Evolutionary conservation across 1,140 invertebrate species (phyloP), one percentile per base, ranked within the genome.

Genomic region (Drosophila parvula): DNA sequence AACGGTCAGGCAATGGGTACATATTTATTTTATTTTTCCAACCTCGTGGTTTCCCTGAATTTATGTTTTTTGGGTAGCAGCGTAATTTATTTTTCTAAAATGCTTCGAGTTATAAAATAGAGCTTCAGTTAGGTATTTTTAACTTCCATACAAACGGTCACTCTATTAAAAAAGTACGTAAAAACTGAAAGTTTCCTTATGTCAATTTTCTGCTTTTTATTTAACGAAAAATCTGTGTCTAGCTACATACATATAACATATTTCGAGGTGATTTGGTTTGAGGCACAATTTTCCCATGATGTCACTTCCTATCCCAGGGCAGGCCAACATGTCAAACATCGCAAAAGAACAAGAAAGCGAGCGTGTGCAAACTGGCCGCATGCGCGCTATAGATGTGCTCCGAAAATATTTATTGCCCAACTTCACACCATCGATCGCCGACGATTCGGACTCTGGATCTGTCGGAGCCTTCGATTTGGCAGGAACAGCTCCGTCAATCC

Each of bases 11-110:
- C 32, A 36, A 14, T 32, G 22, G 8, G 40, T 67, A 48, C 22
- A 48, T 62, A 44, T 69, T 6, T 11, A 28, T 30, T 11, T 22
- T 10, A 1, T 6, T 18, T 40, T 34, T n/a, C 22, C 18, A 5
- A 63, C 14, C 77, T 62, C 38, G 48, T 67, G 63, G 51, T 59
- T 50, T 44, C 48, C 36, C 40, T 44, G 30, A 65, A 69, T 74
- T 74, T 78, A 79, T 71, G 51, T 34, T 48, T 16, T 56, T 53
- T 69, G 50, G 64, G 55, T 14, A 28, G 55, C 43, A 45, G 41
- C 63, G 53, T 53, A 63, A 70, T 77, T 65, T 67, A 70, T 77
- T 65, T 79, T 76, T 75, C 47, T 73, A 51, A 53, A 58, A 68
- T 58, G 28, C 53, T 22, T 14, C 16, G 45, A 51, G 22, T 47